Evolutionary conservation across 2,888 invertebrate species (phyloP).

Genomic region (Ophioninae sp.): DNA sequence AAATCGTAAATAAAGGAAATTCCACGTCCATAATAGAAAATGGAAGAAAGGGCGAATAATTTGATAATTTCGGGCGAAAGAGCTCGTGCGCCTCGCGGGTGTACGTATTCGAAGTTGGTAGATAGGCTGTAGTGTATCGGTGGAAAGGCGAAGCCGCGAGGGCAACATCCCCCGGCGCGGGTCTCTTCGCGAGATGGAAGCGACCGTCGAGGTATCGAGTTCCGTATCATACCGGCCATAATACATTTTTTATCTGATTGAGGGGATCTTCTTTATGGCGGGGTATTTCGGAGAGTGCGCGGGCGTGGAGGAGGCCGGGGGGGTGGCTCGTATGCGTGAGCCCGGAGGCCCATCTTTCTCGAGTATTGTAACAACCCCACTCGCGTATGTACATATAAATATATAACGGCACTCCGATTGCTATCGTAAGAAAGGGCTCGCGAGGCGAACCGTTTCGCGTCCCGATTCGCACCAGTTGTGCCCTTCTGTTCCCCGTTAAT

Average conservation of each 20-base stretch:
- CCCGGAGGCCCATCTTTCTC: constrained; percentile 39
- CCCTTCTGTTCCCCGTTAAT: constrained; percentile 15
- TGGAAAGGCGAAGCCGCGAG: constrained; percentile 44
- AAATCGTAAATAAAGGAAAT: too few species aligned
- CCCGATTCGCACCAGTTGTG: constrained; percentile 9
- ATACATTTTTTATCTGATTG: constrained; percentile 81
- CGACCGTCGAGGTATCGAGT: constrained; percentile 78
- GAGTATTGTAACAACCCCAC: constrained; percentile 43
- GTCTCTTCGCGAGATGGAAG: constrained; percentile 64
- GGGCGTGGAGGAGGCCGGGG: constrained; percentile 58
- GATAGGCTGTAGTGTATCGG: constrained; percentile 26
- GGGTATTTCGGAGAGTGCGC: constrained; percentile 72
- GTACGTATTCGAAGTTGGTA: constrained; percentile 27
- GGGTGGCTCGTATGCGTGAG: constrained; percentile 62
- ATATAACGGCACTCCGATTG: not conserved
- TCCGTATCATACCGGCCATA: constrained; percentile 81
- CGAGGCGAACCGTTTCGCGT: not conserved
- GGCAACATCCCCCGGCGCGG: constrained; percentile 6
- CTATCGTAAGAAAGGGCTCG: constrained; percentile 29
- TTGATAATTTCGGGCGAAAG: constrained; percentile 1
- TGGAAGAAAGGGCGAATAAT: too few species aligned
- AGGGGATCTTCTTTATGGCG: constrained; percentile 80
- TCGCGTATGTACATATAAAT: constrained; percentile 1
- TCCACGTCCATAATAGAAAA: too few species aligned
- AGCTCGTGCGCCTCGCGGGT: not conserved